Percentiles rank a stretch among this genome's conserved stretches.
Conservation (phyloP, 2,113 vertebrate genomes). For the Plotosus lineatus region DNA sequence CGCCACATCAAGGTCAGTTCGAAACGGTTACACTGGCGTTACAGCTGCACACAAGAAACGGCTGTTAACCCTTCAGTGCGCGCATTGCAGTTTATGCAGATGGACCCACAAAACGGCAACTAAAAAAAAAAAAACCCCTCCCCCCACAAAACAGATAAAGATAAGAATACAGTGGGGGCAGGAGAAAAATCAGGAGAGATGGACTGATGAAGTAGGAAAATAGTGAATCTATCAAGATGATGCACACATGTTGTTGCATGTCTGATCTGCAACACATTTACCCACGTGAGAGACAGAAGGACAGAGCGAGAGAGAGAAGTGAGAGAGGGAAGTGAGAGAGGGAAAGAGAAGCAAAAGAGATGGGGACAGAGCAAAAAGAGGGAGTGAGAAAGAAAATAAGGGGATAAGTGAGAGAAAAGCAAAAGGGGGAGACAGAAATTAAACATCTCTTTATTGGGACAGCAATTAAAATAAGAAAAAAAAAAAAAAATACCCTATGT, state of each 20-base stretch:
- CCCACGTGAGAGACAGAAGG: conserved; percentile 7
- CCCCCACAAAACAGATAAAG: not conserved
- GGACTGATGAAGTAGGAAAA: conserved; percentile 30
- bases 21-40: not conserved
- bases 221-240: conserved; percentile 25
- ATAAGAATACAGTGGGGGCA: not conserved
- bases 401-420: conserved; percentile 44
- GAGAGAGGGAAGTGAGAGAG: not conserved
- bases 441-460: conserved; percentile 5
- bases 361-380: not conserved
- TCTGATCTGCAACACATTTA: conserved; percentile 47
- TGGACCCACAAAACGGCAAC: not conserved
- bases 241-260: conserved; percentile 42
- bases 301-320: conserved; percentile 17
- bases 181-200: conserved; percentile 43
- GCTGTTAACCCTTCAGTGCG: not conserved
- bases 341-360: not conserved
- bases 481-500: conserved; percentile 35
- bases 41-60: not conserved
- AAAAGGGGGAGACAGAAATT: conserved; percentile 39
- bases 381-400: conserved; percentile 16
- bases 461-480: conserved; percentile 42
- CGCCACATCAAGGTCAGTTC: not conserved
- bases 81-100: not conserved
- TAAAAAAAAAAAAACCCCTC: not conserved